phyloP scores from a whole-genome alignment of 2,113 vertebrate genomes.

The Panurus biarmicus region DNA sequence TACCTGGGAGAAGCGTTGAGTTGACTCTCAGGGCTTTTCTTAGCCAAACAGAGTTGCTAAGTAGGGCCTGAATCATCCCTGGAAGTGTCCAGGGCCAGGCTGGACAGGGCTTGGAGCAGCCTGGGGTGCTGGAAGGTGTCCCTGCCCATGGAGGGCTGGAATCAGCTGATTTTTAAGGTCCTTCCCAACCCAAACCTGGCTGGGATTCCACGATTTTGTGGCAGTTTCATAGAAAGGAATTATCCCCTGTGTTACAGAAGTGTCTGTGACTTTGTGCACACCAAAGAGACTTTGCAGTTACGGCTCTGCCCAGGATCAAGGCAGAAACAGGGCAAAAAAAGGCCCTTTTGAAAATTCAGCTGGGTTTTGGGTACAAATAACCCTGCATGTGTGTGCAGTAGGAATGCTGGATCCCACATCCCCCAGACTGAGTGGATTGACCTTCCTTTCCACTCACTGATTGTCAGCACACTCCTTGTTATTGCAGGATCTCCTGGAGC shows the following conservation, averaged over 20 bases:
- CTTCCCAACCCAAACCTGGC: neutral
- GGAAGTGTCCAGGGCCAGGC: neutral
- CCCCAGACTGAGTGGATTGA: neutral
- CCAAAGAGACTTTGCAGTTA: neutral
- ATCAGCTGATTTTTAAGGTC: too few species aligned
- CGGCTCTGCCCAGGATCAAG: neutral
- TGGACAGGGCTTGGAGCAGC: neutral
- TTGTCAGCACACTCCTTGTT: accelerated
- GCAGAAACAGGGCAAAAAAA: neutral
- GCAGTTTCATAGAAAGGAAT: neutral
- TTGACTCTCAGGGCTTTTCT: neutral
- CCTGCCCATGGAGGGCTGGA: neutral
- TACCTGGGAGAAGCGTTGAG: neutral
- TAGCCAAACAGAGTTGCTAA: neutral
- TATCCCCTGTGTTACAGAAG: neutral
- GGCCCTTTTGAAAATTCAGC: accelerated
- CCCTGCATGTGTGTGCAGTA: too few species aligned
- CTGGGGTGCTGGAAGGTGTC: neutral
- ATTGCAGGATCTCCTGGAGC: neutral
- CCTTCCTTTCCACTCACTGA: neutral
- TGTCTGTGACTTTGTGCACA: accelerated
- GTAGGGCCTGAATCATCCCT: neutral
- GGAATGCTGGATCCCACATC: neutral
- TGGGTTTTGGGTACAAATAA: neutral
- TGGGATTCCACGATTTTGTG: neutral